Conservation (phyloP, 2,888 invertebrate genomes). For the Imbricaverruca yamaguchii region DNA sequence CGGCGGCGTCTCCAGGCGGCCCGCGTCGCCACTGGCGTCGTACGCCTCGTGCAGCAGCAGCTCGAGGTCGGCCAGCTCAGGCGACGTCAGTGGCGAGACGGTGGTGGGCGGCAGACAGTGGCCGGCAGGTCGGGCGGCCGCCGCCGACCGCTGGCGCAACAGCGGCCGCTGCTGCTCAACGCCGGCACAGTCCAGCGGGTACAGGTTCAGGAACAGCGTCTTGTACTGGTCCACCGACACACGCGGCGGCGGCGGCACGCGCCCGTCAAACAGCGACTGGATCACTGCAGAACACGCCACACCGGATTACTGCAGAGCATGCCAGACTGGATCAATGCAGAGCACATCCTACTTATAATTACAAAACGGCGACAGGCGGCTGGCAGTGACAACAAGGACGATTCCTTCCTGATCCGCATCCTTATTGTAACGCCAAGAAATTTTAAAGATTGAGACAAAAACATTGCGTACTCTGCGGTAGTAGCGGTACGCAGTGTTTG, state of each 20-base stretch:
- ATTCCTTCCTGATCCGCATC: too few species aligned
- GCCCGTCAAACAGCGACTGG: conserved; percentile 1
- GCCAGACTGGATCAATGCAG: too few species aligned
- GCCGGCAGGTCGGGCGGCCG: neutral
- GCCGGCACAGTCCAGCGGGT: neutral
- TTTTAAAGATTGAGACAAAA: too few species aligned
- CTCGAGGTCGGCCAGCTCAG: neutral
- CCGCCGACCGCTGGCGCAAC: neutral
- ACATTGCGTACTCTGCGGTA: too few species aligned
- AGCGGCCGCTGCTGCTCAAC: neutral
- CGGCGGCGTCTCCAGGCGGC: neutral
- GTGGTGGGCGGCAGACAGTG: neutral
- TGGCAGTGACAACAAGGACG: too few species aligned
- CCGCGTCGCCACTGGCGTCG: neutral
- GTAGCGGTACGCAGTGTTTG: too few species aligned
- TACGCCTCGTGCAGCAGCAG: conserved; percentile 6
- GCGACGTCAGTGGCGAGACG: neutral
- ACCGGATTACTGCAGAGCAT: too few species aligned
- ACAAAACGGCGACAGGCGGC: too few species aligned
- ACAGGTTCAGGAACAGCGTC: conserved; percentile 12
- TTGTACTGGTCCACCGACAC: conserved; percentile 10
- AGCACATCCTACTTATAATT: too few species aligned
- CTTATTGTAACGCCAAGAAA: too few species aligned
- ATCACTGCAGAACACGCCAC: neutral
- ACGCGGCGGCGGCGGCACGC: neutral